phyloP scores from a whole-genome alignment of 2,797 vertebrate genomes.

The Caiman crocodilus region DNA sequence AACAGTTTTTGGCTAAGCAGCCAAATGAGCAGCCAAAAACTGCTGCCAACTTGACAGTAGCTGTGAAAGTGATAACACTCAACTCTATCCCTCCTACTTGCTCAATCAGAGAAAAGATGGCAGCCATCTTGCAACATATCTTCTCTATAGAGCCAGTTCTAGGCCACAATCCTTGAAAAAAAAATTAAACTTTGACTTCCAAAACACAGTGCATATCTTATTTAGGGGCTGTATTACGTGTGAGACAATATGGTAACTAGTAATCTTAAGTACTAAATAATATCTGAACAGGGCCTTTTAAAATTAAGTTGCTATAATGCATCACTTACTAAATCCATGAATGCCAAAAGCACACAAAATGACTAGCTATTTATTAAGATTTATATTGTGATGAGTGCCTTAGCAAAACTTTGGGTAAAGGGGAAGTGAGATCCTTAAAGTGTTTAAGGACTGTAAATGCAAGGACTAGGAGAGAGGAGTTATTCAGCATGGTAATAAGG shows the following conservation, averaged over 20 bases:
- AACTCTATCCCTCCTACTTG: too few species aligned
- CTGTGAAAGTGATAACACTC: too few species aligned
- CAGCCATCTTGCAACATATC: too few species aligned
- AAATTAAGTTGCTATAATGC: background rate
- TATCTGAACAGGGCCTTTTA: background rate
- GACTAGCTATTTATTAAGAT: background rate
- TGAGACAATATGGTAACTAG: background rate
- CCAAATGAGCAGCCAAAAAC: too few species aligned
- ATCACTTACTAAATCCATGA: background rate
- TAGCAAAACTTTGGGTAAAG: background rate
- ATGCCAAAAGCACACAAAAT: background rate
- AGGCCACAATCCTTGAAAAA: too few species aligned
- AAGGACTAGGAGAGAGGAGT: background rate
- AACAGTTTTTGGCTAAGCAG: too few species aligned
- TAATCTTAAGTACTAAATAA: background rate
- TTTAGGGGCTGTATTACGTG: too few species aligned
- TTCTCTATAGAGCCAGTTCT: too few species aligned
- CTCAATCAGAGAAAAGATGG: too few species aligned
- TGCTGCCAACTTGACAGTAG: too few species aligned
- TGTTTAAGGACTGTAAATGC: background rate
- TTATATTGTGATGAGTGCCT: background rate
- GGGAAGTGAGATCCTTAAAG: background rate
- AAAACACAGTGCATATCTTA: too few species aligned
- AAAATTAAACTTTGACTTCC: too few species aligned
- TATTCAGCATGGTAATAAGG: conserved; percentile 27